phyloP scores from a whole-genome alignment of 1,140 invertebrate genomes.

The Aphaenogaster floridana region DNA sequence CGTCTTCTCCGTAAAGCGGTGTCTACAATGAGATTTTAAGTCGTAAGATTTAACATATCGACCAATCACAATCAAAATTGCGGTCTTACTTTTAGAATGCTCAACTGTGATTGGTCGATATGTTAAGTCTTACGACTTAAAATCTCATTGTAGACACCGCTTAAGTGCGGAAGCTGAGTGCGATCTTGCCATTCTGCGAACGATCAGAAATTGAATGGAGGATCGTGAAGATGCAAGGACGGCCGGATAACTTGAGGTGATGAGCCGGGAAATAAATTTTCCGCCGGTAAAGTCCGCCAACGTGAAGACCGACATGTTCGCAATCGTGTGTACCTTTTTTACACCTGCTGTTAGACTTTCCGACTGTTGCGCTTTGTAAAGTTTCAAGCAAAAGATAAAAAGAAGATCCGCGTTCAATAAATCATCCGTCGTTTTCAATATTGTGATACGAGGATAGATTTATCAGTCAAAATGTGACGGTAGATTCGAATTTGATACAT shows the following conservation, averaged over 20 bases:
- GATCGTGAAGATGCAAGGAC: conserved; percentile 34
- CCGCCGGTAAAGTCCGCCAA: conserved; percentile 40
- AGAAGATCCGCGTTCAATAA: conserved; percentile 2
- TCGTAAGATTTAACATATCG: too few species aligned
- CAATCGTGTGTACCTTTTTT: conserved; percentile 33
- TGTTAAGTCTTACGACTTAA: too few species aligned
- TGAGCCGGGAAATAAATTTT: conserved; percentile 73
- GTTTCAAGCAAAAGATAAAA: conserved; percentile 20
- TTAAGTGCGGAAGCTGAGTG: conserved; percentile 2
- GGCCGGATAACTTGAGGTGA: conserved; percentile 63
- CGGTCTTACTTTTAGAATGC: too few species aligned
- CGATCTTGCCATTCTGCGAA: conserved; percentile 11
- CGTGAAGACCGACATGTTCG: conserved; percentile 46
- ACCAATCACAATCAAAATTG: too few species aligned
- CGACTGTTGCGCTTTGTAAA: conserved; percentile 32
- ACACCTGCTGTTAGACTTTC: conserved; percentile 32
- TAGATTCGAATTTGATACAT: background rate
- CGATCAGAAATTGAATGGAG: conserved; percentile 71
- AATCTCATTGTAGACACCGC: too few species aligned
- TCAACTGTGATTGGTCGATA: too few species aligned
- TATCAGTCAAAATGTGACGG: conserved; percentile 1
- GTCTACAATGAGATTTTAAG: too few species aligned
- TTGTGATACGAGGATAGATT: conserved; percentile 6
- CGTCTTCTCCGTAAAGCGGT: background rate
- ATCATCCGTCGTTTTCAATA: conserved; percentile 15